Evolutionary conservation across 2,888 invertebrate genomes (phyloP), one percentile per base, ranked within the genome.

Genomic region (Parthenolecanium corni): DNA sequence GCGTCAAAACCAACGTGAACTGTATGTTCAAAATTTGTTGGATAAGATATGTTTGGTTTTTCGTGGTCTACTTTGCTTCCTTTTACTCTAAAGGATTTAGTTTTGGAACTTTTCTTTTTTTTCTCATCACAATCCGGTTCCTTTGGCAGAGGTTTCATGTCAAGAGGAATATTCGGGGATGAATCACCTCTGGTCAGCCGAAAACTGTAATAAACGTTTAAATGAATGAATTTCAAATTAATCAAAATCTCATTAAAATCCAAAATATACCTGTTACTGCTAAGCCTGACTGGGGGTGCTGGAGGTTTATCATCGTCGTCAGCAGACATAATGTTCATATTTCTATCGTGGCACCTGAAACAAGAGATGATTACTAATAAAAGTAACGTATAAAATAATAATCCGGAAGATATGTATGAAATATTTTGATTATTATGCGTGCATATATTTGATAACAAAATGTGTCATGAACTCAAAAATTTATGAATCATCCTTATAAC

Each of bases 21-120:
- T 0, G 96, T 97, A 74, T 98, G 98, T 76, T 97, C 97, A 77
- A 98, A 99, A 79, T 98, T 98, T 56, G 97, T 96, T 68, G 98
- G 98, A 76, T 92, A 89, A 68, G 97, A 97, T 73, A 98, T 99
- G 75, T 96, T 93, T 68, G 94, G 92, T 75, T 95, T 96, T 73
- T 89, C 90, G 6, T 65, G 64, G 52, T 65, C 66, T 46, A 53
- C 49, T 51, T 58, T 49, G 40, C 70, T 68, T 18, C 69, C 70
- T 66, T 70, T 71, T 6, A 66, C 65, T 65, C 74, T 71, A 68
- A 87, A 84, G 69, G 85, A 85, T 78, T 90, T 90, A 69, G 83
- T 84, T 76, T 90, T 91, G 52, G 86, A 75, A 64, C 84, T 86
- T 76, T 90, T 91, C 76, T 89, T 86, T 76, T 90, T 91, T 76